phyloP scores from a whole-genome alignment of 2,113 vertebrate genomes.

The Leptocoma aspasia region DNA sequence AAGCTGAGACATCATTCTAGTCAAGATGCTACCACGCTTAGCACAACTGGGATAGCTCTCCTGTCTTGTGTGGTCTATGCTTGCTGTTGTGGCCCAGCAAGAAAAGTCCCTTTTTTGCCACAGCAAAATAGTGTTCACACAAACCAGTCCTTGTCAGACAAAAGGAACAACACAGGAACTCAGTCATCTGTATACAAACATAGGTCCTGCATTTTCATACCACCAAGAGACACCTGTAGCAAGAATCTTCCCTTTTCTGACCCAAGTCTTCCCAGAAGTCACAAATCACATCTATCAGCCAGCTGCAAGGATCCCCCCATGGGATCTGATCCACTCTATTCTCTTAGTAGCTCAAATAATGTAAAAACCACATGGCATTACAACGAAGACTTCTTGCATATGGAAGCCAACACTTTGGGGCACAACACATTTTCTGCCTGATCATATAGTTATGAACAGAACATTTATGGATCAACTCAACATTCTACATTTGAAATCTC shows the following conservation, averaged over 20 bases:
- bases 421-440: neutral
- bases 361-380: neutral
- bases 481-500: neutral
- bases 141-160: neutral
- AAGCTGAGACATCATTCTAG: neutral
- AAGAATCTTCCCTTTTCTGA: neutral
- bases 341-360: neutral
- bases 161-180: neutral
- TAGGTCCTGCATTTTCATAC: neutral
- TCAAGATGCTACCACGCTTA: fast-evolving
- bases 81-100: neutral
- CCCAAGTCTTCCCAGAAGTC: neutral
- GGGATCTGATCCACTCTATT: neutral
- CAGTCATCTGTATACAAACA: neutral
- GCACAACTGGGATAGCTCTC: neutral
- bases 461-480: neutral
- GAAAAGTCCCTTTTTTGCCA: neutral
- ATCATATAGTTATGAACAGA: neutral
- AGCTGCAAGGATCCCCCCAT: neutral
- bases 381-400: neutral
- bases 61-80: neutral
- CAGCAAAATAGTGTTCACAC: neutral
- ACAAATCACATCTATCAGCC: neutral
- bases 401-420: neutral
- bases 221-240: neutral